phyloP scores from a whole-genome alignment of 2,113 vertebrate genomes.

The Odocoileus hemionus region DNA sequence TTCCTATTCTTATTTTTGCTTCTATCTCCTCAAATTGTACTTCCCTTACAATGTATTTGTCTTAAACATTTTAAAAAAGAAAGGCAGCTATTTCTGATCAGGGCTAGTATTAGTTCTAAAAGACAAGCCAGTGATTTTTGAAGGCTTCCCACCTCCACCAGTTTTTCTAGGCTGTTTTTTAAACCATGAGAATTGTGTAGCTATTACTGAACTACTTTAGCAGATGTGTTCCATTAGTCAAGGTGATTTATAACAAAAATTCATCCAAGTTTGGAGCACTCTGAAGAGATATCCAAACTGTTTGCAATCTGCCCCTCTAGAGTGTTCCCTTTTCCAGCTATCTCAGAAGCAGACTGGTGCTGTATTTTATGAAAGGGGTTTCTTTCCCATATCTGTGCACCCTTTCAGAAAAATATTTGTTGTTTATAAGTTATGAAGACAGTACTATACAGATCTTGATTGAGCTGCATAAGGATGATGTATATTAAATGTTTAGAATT shows the following conservation, averaged over 20 bases:
- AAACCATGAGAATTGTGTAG: neutral
- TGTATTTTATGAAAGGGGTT: neutral
- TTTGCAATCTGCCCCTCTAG: neutral
- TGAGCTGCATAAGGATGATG: neutral
- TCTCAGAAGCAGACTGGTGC: neutral
- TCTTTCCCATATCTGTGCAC: neutral
- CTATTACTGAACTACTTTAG: conserved; percentile 33
- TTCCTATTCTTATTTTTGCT: neutral
- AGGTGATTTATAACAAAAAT: conserved; percentile 41
- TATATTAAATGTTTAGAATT: conserved; percentile 18
- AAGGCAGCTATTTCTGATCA: neutral
- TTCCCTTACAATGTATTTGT: neutral
- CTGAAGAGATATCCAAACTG: neutral
- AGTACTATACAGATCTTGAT: conserved; percentile 2
- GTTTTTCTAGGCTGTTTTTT: conserved; percentile 5
- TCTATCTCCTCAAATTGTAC: neutral
- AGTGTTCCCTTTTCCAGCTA: neutral
- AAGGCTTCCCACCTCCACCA: neutral
- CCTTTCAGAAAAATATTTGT: neutral
- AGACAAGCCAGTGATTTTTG: neutral
- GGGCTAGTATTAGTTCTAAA: neutral
- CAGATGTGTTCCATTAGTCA: conserved; percentile 51
- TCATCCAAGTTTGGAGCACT: neutral
- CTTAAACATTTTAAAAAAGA: neutral
- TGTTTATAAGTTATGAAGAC: conserved; percentile 17